Base-by-base conservation (phyloP, 2,888 invertebrate species). In the Synanthedon andrenaeformis region DNA sequence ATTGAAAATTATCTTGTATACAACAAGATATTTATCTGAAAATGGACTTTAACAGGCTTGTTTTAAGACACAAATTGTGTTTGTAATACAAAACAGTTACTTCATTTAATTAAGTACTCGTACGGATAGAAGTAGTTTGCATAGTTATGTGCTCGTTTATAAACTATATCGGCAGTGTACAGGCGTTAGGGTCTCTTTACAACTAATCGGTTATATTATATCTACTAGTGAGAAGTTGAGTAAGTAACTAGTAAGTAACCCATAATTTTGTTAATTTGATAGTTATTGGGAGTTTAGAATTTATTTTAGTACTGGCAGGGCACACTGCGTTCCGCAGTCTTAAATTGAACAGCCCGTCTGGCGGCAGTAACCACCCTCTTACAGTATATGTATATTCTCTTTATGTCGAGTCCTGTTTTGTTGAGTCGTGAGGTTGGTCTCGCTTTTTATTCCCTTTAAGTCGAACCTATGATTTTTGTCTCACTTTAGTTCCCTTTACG, bases 91-190 rank as follows among this genome's bases (percentile, higher is more conserved):
- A 23, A 41, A 55, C 41, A 59, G 62, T 71, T 79, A 62, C 51
- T 73, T 61, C 62, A 59, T 74, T 66, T 59, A 60, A 57, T 53
- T 28, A 35, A 41, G 55, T 54, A 17, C 17, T 19, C 51, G 48
- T 45, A 54, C 59, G 60, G 54, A 57, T 66, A 69, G 72, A 73
- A 77, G 77, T 79, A 80, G 81, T 82, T 83, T 83, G 79, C 79
- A 83, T 83, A 82, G 81, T 74, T 81, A 83, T 80, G 79, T 82
- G 72, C 67, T 65, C 76, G 77, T 82, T 82, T 82, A 82, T 81
- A 77, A 82, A 79, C 74, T 77, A 75, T 78, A 79, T 80, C 74
- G 74, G 75, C 69, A 58, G 67, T 35, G 72, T 71, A 70, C 70
- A 72, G 72, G 65, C 70, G 69, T 62, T 61, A 60, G 56, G 60